A percentile compares a stretch with the other conserved stretches of the same genome.
phyloP scores from a whole-genome alignment of 2,888 invertebrate genomes.

The Aphodius sticticus region DNA sequence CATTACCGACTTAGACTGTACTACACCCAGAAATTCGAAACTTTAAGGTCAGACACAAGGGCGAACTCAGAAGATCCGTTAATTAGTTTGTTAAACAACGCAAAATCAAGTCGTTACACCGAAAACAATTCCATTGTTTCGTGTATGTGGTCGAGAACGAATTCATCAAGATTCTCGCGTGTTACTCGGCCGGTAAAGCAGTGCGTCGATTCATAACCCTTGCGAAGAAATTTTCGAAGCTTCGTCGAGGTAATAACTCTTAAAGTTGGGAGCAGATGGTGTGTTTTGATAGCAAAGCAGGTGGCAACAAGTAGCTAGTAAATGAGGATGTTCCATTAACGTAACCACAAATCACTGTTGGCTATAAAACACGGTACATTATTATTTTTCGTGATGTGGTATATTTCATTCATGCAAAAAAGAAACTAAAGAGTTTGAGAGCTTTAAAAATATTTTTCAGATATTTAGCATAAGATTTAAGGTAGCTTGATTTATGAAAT shows the following conservation, averaged over 20 bases:
- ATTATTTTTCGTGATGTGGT: no score
- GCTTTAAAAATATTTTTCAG: no score
- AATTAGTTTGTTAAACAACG: background rate
- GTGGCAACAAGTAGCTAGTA: background rate
- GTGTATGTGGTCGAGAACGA: background rate
- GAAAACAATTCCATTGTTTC: background rate
- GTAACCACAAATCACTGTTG: no score
- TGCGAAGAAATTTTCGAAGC: background rate
- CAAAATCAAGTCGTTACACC: background rate
- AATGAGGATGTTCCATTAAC: background rate
- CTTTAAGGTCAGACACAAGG: background rate
- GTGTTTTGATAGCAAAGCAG: background rate
- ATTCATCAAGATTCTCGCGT: background rate
- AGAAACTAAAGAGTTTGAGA: no score
- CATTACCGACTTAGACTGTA: background rate
- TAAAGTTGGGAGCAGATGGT: background rate
- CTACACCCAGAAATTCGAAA: background rate
- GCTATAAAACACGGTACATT: no score
- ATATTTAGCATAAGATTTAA: no score
- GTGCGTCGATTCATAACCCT: background rate
- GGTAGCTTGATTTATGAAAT: no score
- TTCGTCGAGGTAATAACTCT: background rate
- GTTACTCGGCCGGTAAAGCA: background rate
- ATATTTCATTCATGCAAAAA: no score
- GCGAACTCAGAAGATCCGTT: background rate